Evolutionary conservation across 2,797 vertebrate genomes (phyloP).

Genomic region (Eupleurogrammus muticus): DNA sequence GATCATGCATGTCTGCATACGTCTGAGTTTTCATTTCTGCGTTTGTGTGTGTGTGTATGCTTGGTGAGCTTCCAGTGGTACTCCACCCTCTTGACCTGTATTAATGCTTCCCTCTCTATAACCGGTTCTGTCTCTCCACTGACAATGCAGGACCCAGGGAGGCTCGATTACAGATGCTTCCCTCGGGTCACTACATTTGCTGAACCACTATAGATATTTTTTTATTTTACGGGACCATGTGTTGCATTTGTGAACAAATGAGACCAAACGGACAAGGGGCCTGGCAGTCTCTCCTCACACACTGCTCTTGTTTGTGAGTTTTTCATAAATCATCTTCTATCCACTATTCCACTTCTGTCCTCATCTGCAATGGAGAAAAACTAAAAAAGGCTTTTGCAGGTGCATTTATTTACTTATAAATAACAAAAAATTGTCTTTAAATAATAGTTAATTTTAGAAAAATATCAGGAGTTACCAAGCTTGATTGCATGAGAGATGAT

Average conservation of each 20-base stretch:
- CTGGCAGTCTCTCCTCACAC: background rate
- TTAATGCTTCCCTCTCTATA: conserved; percentile 66
- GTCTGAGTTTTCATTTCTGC: background rate
- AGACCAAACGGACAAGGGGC: background rate
- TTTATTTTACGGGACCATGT: conserved; percentile 25
- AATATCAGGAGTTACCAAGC: background rate
- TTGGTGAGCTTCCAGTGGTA: conserved; percentile 60
- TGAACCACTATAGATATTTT: conserved; percentile 11
- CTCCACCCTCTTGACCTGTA: conserved; percentile 80
- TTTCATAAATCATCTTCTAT: background rate
- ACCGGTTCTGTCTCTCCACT: conserved; percentile 72
- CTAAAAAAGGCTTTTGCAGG: too few species aligned
- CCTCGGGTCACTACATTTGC: conserved; percentile 32
- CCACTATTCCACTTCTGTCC: conserved; percentile 1
- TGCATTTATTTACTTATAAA: background rate
- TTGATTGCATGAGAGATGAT: background rate
- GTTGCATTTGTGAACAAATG: conserved; percentile 29
- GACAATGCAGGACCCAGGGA: conserved; percentile 66
- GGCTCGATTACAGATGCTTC: conserved; percentile 64
- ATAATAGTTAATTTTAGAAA: conserved; percentile 2
- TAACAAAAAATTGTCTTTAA: background rate
- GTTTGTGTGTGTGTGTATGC: conserved; percentile 6
- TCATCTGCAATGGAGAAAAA: background rate
- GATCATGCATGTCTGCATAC: conserved; percentile 11
- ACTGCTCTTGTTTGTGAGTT: background rate